These are phyloP conservation scores for Mesocricetus auratus DNA, from an alignment of 2,113 vertebrate species.

Conservation along the genomic window DNA sequence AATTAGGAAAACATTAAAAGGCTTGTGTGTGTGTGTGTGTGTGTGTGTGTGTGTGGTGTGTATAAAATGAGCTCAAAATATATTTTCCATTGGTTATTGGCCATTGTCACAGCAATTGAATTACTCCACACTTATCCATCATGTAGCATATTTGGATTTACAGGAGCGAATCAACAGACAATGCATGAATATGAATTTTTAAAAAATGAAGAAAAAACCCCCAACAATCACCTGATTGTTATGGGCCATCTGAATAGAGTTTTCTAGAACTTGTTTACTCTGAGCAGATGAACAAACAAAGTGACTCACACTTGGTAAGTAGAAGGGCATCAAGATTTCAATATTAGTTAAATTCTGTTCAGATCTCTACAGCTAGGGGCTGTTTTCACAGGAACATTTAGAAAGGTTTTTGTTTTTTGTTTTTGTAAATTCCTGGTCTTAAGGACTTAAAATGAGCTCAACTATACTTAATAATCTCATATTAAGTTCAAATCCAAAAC, in stretches of 20 bases:
- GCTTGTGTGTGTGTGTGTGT: slow-evolving; percentile 53
- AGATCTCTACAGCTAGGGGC: not conserved
- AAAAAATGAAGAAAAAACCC: slow-evolving; percentile 21
- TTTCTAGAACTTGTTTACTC: slow-evolving; percentile 65
- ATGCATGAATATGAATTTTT: slow-evolving; percentile 34
- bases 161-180: slow-evolving; percentile 30
- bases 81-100: slow-evolving; percentile 55
- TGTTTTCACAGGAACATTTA: slow-evolving; percentile 54
- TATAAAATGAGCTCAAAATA: slow-evolving; percentile 48
- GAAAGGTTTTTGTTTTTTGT: slow-evolving; percentile 6
- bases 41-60: not conserved
- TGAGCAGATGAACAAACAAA: slow-evolving; percentile 41
- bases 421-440: not conserved
- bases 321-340: slow-evolving; percentile 46
- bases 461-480: slow-evolving; percentile 75
- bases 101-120: slow-evolving; percentile 66
- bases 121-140: slow-evolving; percentile 56
- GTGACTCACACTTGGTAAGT: slow-evolving; percentile 35
- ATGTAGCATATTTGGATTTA: slow-evolving; percentile 42
- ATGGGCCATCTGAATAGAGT: slow-evolving; percentile 51
- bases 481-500: slow-evolving; percentile 71
- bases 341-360: slow-evolving; percentile 63
- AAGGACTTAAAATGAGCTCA: slow-evolving; percentile 65
- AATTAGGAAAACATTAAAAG: slow-evolving; percentile 51
- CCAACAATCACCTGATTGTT: slow-evolving; percentile 69